Conservation (phyloP, 2,113 vertebrate genomes). For the Tetrax tetrax region DNA sequence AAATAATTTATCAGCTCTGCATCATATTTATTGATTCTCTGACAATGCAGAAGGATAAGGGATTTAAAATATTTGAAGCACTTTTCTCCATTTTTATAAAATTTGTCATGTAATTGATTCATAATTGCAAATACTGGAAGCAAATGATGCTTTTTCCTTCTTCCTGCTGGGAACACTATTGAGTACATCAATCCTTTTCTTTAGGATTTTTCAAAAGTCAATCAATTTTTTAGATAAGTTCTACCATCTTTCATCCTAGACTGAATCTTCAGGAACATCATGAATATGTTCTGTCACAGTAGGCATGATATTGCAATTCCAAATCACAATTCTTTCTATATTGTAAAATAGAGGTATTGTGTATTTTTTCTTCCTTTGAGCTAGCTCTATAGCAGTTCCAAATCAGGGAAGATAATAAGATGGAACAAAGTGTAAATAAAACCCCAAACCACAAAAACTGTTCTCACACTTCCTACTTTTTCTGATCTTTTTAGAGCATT, state of each 20-base stretch:
- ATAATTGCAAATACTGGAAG: neutral
- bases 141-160: neutral
- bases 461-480: neutral
- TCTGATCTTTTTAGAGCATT: neutral
- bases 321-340: neutral
- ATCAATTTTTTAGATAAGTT: neutral
- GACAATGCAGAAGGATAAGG: neutral
- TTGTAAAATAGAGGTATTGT: neutral
- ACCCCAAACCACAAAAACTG: neutral
- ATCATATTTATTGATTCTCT: conserved; percentile 8
- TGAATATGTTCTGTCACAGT: neutral
- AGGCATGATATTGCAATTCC: neutral
- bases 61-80: neutral
- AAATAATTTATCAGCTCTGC: conserved; percentile 24
- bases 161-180: neutral
- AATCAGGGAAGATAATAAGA: neutral
- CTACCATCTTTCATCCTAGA: neutral
- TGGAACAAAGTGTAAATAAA: neutral
- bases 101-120: neutral
- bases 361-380: neutral
- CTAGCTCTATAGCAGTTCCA: neutral
- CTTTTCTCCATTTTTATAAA: neutral
- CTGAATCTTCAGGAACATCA: neutral
- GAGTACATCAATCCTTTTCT: neutral
- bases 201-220: neutral